These are phyloP conservation scores for Entomyzon cyanotis DNA, from an alignment of 2,113 vertebrate genomes.

Conservation along the genomic window DNA sequence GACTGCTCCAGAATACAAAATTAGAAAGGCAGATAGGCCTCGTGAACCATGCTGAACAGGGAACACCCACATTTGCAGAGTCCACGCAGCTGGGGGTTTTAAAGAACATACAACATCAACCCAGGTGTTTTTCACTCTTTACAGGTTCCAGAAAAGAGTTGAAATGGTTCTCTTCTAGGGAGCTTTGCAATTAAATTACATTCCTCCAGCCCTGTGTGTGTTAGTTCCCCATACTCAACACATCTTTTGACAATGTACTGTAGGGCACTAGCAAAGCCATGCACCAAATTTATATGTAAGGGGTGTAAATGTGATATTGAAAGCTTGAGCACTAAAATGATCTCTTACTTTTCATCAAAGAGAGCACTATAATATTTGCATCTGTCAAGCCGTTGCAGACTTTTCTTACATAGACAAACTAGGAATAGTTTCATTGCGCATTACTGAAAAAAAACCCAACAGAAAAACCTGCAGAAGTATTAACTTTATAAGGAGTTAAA, in stretches of 20 bases:
- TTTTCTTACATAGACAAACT: background rate
- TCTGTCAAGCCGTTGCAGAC: background rate
- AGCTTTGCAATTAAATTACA: background rate
- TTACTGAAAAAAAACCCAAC: background rate
- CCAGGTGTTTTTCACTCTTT: background rate
- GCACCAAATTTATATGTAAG: background rate
- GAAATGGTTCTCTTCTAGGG: background rate
- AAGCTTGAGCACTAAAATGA: background rate
- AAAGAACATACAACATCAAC: background rate
- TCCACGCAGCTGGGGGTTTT: background rate
- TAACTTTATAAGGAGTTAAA: slow-evolving; percentile 34
- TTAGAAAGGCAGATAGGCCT: background rate
- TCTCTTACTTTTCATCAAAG: background rate
- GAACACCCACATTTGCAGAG: background rate
- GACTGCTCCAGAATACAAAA: background rate
- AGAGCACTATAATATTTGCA: background rate
- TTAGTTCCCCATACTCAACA: background rate
- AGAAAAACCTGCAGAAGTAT: background rate
- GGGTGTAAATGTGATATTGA: background rate
- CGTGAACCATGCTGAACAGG: background rate
- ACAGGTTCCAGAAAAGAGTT: background rate
- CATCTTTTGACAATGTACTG: background rate
- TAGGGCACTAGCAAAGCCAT: background rate
- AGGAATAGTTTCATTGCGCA: background rate
- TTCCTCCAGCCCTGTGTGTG: background rate